phyloP scores from a whole-genome alignment of 2,888 invertebrate genomes.

The Drosophila pseudotalamancana region DNA sequence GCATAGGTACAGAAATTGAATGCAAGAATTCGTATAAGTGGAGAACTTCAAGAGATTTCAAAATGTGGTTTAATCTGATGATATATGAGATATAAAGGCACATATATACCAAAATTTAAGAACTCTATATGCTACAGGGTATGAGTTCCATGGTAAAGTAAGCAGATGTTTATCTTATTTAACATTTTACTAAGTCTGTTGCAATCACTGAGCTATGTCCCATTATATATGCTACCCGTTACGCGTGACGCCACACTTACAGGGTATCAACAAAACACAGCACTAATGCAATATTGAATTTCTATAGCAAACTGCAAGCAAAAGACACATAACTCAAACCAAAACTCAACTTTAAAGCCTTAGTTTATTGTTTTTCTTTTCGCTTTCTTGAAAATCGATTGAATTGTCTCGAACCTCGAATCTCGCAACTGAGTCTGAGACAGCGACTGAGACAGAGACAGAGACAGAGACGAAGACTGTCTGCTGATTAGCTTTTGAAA shows the following conservation, averaged over 20 bases:
- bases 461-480: conserved; percentile 16
- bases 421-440: not conserved
- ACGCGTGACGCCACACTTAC: not conserved
- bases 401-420: conserved; percentile 51
- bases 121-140: no score
- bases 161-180: no score
- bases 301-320: conserved; percentile 14
- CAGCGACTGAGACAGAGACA: not conserved
- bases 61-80: no score
- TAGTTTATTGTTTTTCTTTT: conserved; percentile 18
- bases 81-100: no score
- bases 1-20: not conserved
- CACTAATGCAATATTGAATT: conserved; percentile 43
- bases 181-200: no score
- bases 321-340: conserved; percentile 5
- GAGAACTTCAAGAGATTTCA: not conserved
- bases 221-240: no score
- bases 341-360: conserved; percentile 23
- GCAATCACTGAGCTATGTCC: no score
- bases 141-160: no score
- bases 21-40: not conserved
- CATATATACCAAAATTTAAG: no score
- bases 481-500: conserved; percentile 69
- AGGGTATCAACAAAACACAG: not conserved
- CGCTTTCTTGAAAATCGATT: conserved; percentile 57